A percentile compares a stretch with the other conserved stretches of the same genome.
Evolutionary conservation across 2,888 invertebrate genomes (phyloP).

Genomic region (Caenorhabditis japonica): DNA sequence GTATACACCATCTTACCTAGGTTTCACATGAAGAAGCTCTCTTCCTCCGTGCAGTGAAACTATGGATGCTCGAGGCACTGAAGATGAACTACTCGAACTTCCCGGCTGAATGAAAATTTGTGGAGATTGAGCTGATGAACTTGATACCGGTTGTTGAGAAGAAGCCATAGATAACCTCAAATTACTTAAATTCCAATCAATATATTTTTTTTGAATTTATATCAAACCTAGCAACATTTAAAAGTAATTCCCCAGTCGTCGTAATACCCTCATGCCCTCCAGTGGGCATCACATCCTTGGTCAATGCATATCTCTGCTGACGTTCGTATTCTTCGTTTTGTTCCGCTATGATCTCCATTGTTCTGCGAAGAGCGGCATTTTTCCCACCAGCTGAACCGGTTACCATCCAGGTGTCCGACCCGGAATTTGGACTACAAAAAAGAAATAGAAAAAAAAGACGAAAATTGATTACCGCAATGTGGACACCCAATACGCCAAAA

Average conservation of each 20-base stretch:
- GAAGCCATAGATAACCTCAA: conserved; percentile 57
- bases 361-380: conserved; percentile 74
- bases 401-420: conserved; percentile 72
- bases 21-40: conserved; percentile 54
- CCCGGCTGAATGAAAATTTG: conserved; percentile 54
- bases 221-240: conserved; percentile 64
- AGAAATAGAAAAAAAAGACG: conserved; percentile 1
- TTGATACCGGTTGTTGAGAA: conserved; percentile 40
- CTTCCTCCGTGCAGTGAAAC: conserved; percentile 38
- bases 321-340: conserved; percentile 73
- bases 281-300: conserved; percentile 58
- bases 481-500: conserved; percentile 74
- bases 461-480: conserved; percentile 59
- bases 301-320: conserved; percentile 57
- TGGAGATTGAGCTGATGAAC: conserved; percentile 46
- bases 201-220: background rate
- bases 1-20: conserved; percentile 28
- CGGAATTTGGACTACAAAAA: conserved; percentile 63
- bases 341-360: conserved; percentile 76
- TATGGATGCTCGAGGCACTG: conserved; percentile 42
- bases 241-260: conserved; percentile 56
- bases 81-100: conserved; percentile 51
- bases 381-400: conserved; percentile 75
- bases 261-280: conserved; percentile 60
- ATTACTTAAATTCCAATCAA: background rate